phyloP scores from a whole-genome alignment of 2,797 vertebrate genomes.

The Hippoglossus hippoglossus region DNA sequence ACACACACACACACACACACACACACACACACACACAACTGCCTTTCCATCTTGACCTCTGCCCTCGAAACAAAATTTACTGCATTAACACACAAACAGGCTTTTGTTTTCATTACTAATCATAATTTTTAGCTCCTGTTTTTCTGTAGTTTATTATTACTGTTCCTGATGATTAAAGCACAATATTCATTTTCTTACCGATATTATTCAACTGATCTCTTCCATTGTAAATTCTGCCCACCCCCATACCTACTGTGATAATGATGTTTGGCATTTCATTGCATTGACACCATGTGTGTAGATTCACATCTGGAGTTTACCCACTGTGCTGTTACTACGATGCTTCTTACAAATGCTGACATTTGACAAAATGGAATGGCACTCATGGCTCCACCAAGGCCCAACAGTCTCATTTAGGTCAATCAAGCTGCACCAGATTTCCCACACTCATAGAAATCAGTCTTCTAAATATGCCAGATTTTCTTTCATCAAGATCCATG shows the following conservation, averaged over 20 bases:
- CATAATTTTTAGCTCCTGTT: neutral
- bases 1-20: slow-evolving; percentile 27
- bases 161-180: neutral
- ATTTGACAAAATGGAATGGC: slow-evolving; percentile 10
- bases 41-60: slow-evolving; percentile 27
- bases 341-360: slow-evolving; percentile 19
- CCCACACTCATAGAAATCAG: too few relatives aligned
- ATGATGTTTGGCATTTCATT: slow-evolving; percentile 14
- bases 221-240: neutral
- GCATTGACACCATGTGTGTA: neutral
- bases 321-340: neutral
- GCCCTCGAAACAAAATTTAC: slow-evolving; percentile 20
- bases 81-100: slow-evolving; percentile 8
- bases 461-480: too few relatives aligned
- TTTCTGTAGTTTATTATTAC: neutral
- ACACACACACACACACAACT: slow-evolving; percentile 4
- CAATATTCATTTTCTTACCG: neutral
- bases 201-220: neutral
- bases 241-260: slow-evolving; percentile 2
- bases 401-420: too few relatives aligned
- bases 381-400: too few relatives aligned
- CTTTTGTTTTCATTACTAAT: slow-evolving; percentile 12
- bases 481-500: too few relatives aligned
- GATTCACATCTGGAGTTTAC: slow-evolving; percentile 27
- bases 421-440: too few relatives aligned